Conservation (phyloP, 2,888 invertebrate genomes). For the Stenoptilia bipunctidactyla region DNA sequence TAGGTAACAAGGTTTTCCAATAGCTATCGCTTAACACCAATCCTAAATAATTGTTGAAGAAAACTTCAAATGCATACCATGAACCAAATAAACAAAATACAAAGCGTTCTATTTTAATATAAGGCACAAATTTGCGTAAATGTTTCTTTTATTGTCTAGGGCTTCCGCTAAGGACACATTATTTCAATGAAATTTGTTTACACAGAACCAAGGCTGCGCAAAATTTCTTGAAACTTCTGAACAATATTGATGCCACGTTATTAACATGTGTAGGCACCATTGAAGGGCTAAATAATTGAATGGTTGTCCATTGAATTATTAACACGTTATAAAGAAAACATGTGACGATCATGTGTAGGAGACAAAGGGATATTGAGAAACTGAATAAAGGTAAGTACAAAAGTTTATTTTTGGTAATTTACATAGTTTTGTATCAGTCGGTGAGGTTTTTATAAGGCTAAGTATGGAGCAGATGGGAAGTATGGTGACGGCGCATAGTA, state of each 20-base stretch:
- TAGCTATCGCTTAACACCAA: too few species aligned
- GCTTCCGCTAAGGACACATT: conserved; percentile 20
- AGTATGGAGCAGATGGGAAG: conserved; percentile 38
- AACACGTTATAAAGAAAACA: too few species aligned
- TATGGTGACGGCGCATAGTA: conserved; percentile 20
- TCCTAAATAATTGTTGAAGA: too few species aligned
- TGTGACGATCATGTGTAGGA: too few species aligned
- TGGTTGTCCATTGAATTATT: too few species aligned
- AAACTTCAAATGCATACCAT: too few species aligned
- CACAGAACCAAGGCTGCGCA: conserved; percentile 24
- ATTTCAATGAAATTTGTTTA: background rate
- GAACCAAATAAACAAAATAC: too few species aligned
- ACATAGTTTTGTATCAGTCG: conserved; percentile 28
- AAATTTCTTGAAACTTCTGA: conserved; percentile 36
- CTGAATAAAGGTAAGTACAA: conserved; percentile 8
- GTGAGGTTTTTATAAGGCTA: conserved; percentile 30
- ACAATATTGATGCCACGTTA: conserved; percentile 8
- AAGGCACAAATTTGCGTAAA: background rate
- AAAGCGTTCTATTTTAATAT: background rate
- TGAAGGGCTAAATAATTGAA: too few species aligned
- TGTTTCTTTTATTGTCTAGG: conserved; percentile 9
- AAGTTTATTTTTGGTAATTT: conserved; percentile 10
- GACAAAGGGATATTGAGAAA: background rate
- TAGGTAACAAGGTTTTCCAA: too few species aligned
- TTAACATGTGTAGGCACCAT: too few species aligned